A percentile compares a stretch with the other conserved stretches of the same genome.
Evolutionary conservation across 2,888 invertebrate genomes (phyloP).

Genomic region (Epistrophella euchroma): DNA sequence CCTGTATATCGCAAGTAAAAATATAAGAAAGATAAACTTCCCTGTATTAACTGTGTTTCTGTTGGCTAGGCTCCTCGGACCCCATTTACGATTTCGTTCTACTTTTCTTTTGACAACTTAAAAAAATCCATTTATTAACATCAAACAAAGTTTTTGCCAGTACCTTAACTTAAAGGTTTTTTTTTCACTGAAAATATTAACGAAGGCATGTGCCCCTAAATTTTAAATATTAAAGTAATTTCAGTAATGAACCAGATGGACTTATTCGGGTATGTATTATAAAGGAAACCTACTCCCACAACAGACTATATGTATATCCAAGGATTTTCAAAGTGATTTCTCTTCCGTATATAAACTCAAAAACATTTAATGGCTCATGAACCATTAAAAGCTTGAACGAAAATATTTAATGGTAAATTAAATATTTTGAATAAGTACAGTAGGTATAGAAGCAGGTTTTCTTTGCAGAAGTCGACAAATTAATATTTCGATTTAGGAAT

Average conservation of each 20-base stretch:
- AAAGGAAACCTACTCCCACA: not conserved
- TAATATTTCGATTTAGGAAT: not conserved
- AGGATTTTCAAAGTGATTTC: not conserved
- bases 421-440: not conserved
- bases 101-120: not conserved
- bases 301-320: not conserved
- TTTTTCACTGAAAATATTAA: not conserved
- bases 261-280: not conserved
- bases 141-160: not conserved
- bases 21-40: no score
- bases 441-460: not conserved
- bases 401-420: slow-evolving; percentile 1
- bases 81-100: not conserved
- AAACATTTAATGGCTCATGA: slow-evolving; percentile 2
- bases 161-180: not conserved
- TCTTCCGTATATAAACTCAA: not conserved
- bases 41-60: no score
- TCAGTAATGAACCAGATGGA: not conserved
- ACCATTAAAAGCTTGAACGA: slow-evolving; percentile 2
- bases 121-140: not conserved
- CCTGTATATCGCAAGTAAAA: no score
- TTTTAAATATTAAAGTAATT: not conserved
- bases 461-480: not conserved
- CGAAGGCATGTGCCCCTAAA: not conserved
- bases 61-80: no score